Conservation (phyloP, 2,113 vertebrate species). For the Hirundichthys speculiger region DNA sequence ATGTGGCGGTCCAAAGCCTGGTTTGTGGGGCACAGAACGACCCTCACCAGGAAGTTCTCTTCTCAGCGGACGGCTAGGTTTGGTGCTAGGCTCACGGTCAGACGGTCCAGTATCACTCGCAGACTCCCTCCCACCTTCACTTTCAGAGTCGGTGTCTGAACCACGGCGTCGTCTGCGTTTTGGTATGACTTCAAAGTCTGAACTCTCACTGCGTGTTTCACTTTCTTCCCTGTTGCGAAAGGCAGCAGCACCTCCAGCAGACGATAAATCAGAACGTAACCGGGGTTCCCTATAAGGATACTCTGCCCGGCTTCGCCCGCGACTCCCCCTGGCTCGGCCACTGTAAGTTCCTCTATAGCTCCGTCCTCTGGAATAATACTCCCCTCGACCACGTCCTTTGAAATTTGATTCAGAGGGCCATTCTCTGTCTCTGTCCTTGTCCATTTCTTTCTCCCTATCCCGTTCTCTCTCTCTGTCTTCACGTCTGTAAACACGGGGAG, state of each 20-base stretch:
- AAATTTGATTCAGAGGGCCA: constrained; percentile 91
- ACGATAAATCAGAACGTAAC: constrained; percentile 85
- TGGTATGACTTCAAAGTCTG: constrained; percentile 95
- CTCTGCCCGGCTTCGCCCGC: constrained; percentile 91
- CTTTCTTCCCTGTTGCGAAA: constrained; percentile 93
- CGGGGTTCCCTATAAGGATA: constrained; percentile 91
- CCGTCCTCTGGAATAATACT: constrained; percentile 96
- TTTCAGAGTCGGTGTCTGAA: constrained; percentile 97
- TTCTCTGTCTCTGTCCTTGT: constrained; percentile 88
- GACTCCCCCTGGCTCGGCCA: constrained; percentile 87
- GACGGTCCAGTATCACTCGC: constrained; percentile 94
- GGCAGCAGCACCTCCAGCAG: constrained; percentile 57
- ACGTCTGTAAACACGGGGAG: constrained; percentile 88
- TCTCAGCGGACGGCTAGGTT: constrained; percentile 84
- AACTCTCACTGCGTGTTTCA: constrained; percentile 97
- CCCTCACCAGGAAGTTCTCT: constrained; percentile 73
- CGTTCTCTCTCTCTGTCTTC: constrained; percentile 91
- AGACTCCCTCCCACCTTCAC: constrained; percentile 91
- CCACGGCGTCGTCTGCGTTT: constrained; percentile 92
- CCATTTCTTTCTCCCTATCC: constrained; percentile 85
- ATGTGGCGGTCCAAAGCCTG: constrained; percentile 69
- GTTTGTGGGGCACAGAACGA: constrained; percentile 65
- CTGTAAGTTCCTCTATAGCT: constrained; percentile 95
- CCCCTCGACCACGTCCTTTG: constrained; percentile 92
- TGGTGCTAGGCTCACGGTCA: constrained; percentile 90